Evolutionary conservation across 2,797 vertebrate species (phyloP).

Genomic region (Acanthopagrus latus): DNA sequence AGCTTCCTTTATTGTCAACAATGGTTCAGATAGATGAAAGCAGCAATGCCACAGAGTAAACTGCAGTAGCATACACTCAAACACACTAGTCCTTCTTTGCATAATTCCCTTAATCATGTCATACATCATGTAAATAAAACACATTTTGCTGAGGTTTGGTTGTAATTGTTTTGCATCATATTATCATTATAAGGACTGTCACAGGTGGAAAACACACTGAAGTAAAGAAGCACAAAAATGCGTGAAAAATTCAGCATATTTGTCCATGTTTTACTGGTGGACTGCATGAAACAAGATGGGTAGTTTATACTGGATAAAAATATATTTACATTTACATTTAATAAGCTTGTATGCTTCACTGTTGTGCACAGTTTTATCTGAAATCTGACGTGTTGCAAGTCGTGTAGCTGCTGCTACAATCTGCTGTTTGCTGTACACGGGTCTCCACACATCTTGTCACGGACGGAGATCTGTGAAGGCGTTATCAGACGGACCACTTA

Average conservation of each 20-base stretch:
- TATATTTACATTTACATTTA: background rate
- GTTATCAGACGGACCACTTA: constrained; percentile 77
- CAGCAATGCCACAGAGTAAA: background rate
- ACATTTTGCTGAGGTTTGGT: background rate
- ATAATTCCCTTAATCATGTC: no score
- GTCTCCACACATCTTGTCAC: constrained; percentile 50
- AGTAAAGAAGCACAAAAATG: background rate
- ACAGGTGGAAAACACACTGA: background rate
- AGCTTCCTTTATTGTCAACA: no score
- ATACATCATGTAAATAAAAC: background rate
- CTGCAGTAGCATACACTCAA: background rate
- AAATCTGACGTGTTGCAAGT: constrained; percentile 21
- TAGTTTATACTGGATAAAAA: background rate
- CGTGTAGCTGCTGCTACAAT: constrained; percentile 35
- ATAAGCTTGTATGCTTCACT: background rate
- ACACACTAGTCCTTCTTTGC: background rate
- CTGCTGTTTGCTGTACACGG: constrained; percentile 31
- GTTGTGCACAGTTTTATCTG: constrained; percentile 20
- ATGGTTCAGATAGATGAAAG: no score
- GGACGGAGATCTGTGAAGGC: constrained; percentile 65
- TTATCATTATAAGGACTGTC: background rate
- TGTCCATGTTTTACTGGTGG: background rate
- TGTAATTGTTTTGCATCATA: background rate
- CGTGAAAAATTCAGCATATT: background rate
- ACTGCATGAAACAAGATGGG: no score